A percentile compares a stretch with the other conserved stretches of the same genome.
These are phyloP conservation scores for Ailuropoda melanoleuca DNA, from an alignment of 2,113 vertebrate species.

Conservation along the genomic window DNA sequence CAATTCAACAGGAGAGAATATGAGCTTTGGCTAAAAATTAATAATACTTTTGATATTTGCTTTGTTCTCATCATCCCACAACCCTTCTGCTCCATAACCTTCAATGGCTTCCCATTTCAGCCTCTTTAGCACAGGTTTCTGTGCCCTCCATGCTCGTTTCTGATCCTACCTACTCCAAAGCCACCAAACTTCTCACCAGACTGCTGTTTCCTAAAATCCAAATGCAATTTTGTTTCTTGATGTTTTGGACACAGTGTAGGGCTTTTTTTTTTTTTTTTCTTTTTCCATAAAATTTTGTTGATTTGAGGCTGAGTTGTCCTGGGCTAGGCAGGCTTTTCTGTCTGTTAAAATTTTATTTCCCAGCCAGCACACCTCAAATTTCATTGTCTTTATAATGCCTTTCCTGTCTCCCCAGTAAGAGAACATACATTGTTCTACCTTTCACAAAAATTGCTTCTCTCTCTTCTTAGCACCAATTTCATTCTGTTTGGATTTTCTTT, in stretches of 20 bases:
- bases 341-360: not conserved
- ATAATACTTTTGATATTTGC: not conserved
- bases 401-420: not conserved
- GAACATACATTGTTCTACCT: not conserved
- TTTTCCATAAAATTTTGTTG: not conserved
- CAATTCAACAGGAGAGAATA: not conserved
- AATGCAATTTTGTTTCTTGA: not conserved
- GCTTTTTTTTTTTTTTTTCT: not conserved
- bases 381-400: not conserved
- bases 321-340: not conserved
- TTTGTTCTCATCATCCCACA: not conserved
- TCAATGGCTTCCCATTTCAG: not conserved
- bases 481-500: not conserved
- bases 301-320: not conserved
- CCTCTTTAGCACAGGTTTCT: not conserved
- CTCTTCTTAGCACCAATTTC: not conserved
- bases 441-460: not conserved
- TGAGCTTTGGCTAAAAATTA: not conserved
- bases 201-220: not conserved
- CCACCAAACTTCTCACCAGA: not conserved
- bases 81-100: not conserved
- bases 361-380: not conserved
- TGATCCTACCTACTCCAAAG: not conserved
- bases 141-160: not conserved
- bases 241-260: not conserved